Evolutionary conservation across 1,140 invertebrate genomes (phyloP), one percentile per base, ranked within the genome.

Genomic region (Conopomorpha cramerella): DNA sequence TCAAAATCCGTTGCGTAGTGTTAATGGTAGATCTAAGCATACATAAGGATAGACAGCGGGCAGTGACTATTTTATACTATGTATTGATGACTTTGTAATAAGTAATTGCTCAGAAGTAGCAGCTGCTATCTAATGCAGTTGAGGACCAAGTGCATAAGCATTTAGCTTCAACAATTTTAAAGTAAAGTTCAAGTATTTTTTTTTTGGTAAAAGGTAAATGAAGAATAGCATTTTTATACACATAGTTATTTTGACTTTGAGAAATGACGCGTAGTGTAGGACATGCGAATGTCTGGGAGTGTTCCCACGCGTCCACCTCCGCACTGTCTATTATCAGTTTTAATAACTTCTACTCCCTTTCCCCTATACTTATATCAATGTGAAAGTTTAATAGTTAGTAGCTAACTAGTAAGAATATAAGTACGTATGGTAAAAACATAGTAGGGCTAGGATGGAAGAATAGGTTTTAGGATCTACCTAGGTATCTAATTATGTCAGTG

Each of bases 221-320:
- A 29, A 36, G 12, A 43, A 52, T 59, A n/a, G n/a, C 67, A 57
- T 68, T 51, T 55, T 54, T 59, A 65, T 67, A 55, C 60, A 49
- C 55, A 51, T 66, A 62, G 60, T 62, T 68, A 65, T 60, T 71
- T 55, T 55, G 52, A 58, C 51, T 67, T 67, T 66, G 61, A 55
- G 51, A 61, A 49, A 55, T 47, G 57, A 43, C 45, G 53, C 54
- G 39, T 52, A 59, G 51, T 60, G 57, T 55, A 50, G 44, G 54
- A 56, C 58, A 63, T 59, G 57, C 65, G 62, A 71, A 60, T 58
- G 59, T n/a, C 71, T 76, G 71, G 67, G 71, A 76, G 65, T 49
- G 51, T 72, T 76, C 71, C 67, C 71, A 76, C 71, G 71, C 62
- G 56, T 41, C 61, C 67, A 72, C 67, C 67, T 68, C 61, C 61